Evolutionary conservation across 2,888 invertebrate species (phyloP).

Genomic region (Melieria picta): DNA sequence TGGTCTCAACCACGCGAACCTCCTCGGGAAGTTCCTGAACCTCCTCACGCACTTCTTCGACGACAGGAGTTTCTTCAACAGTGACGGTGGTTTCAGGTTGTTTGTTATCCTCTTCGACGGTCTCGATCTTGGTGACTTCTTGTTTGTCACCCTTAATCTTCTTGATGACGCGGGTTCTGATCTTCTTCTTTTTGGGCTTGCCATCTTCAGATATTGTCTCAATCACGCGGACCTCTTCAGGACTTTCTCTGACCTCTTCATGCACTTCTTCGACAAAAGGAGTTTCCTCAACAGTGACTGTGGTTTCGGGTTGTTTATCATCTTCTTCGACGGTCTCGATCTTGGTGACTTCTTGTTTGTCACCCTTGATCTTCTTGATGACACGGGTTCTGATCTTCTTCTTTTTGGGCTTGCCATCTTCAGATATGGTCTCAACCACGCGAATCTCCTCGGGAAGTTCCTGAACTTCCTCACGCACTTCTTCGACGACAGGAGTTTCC

Average conservation of each 20-base stretch:
- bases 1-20: constrained; percentile 26
- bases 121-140: constrained; percentile 34
- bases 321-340: constrained; percentile 34
- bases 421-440: constrained; percentile 27
- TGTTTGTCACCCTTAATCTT: constrained; percentile 32
- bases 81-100: constrained; percentile 32
- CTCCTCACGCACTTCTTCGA: constrained; percentile 17
- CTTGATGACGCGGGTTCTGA: constrained; percentile 28
- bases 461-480: constrained; percentile 11
- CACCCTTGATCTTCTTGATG: constrained; percentile 32
- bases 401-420: constrained; percentile 33
- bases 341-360: constrained; percentile 34
- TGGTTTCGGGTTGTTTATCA: constrained; percentile 32
- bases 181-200: constrained; percentile 29
- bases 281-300: constrained; percentile 30
- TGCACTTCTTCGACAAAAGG: constrained; percentile 15
- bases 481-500: constrained; percentile 21
- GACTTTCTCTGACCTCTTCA: constrained; percentile 26
- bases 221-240: constrained; percentile 31
- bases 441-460: constrained; percentile 32
- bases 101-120: constrained; percentile 33
- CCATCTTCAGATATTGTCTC: constrained; percentile 33
- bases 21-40: constrained; percentile 29
- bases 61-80: constrained; percentile 27
- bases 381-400: constrained; percentile 28